phyloP scores from a whole-genome alignment of 2,888 invertebrate species.

The Muschampia plurimacula region DNA sequence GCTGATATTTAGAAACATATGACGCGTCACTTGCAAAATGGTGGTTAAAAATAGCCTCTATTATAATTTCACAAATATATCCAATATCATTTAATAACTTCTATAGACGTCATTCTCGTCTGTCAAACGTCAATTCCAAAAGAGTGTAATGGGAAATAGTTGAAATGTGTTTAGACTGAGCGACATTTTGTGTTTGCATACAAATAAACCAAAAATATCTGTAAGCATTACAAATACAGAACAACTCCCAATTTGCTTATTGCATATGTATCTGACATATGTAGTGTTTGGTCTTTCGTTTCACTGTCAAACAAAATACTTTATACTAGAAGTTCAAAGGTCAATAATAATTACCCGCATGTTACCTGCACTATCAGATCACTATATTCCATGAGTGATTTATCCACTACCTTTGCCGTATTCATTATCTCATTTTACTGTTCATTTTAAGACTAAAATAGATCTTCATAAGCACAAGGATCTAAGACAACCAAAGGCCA shows the following conservation, averaged over 20 bases:
- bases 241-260: neutral
- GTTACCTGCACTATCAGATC: neutral
- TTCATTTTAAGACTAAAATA: constrained; percentile 9
- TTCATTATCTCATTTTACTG: neutral
- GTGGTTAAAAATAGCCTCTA: too few relatives aligned
- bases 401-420: neutral
- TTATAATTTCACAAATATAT: too few relatives aligned
- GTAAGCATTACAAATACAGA: neutral
- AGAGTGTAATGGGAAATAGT: neutral
- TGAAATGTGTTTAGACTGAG: neutral
- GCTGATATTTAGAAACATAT: neutral
- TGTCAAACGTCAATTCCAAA: neutral
- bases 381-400: neutral
- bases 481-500: constrained; percentile 10
- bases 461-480: constrained; percentile 28
- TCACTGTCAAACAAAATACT: neutral
- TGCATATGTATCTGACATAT: neutral
- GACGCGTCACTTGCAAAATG: neutral
- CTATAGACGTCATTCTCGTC: neutral
- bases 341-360: neutral
- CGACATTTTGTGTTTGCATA: too few relatives aligned
- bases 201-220: too few relatives aligned
- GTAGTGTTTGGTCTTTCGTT: neutral
- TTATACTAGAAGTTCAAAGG: neutral
- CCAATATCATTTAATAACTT: too few relatives aligned